A percentile compares a stretch with the other conserved stretches of the same genome.
phyloP scores from a whole-genome alignment of 2,113 vertebrate species.

The Apteryx mantelli region DNA sequence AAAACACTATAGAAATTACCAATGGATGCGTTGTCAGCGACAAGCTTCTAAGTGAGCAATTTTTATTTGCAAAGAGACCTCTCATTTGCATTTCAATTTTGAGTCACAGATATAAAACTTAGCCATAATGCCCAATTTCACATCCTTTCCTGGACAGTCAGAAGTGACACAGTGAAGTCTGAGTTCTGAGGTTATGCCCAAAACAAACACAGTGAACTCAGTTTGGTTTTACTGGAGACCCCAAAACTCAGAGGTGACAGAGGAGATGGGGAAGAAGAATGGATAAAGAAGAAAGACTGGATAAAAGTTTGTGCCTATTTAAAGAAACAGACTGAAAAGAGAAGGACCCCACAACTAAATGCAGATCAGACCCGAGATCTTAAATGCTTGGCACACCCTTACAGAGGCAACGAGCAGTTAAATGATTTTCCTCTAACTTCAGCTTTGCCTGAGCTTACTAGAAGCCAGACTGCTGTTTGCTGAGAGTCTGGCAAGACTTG shows the following conservation, averaged over 20 bases:
- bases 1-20: neutral
- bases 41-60: neutral
- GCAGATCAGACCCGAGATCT: neutral
- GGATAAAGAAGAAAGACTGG: neutral
- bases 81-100: neutral
- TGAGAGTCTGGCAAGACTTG: neutral
- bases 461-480: neutral
- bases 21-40: accelerated
- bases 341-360: neutral
- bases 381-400: neutral
- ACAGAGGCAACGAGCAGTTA: neutral
- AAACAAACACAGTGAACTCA: neutral
- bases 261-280: neutral
- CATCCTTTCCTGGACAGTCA: neutral
- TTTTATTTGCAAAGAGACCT: neutral
- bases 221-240: neutral
- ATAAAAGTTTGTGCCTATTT: neutral
- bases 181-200: neutral
- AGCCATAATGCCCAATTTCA: accelerated
- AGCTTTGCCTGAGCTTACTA: neutral
- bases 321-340: too few relatives aligned
- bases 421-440: neutral
- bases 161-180: accelerated
- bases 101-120: accelerated
- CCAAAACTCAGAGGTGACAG: neutral